Base-by-base conservation (phyloP, 2,888 invertebrate genomes). In the Malthinus seriepunctatus region DNA sequence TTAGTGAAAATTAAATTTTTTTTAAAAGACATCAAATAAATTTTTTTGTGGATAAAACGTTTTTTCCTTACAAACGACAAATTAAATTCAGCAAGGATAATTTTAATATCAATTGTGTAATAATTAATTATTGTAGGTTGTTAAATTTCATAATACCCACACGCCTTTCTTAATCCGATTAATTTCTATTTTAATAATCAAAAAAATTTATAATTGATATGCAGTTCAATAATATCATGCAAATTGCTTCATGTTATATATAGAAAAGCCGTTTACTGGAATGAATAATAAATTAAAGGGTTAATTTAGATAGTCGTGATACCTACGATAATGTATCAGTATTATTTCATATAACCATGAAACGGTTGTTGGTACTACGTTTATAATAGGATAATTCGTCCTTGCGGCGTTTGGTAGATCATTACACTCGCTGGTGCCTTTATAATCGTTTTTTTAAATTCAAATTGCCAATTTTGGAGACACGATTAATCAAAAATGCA, bases 261-360 rank as follows among this genome's bases (percentile, higher is more conserved):
- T 58, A 51, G 63, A 46, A 67, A 69, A 69, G 65, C 69, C 67
- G 67, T 67, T 69, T 67, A 67, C 65, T 56, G 50, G 61, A 67
- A 64, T 65, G 67, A 67, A 68, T 68, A 68, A 69, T 69, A 69
- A 69, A 69, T 69, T 69, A 69, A 67, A 65, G 68, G 65, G 68
- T 66, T 69, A 69, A 69, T 69, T 68, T 67, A 67, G 67, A 66
- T 64, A 50, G 63, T 51, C 58, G 39, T 58, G 60, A 49, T 52
- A 46, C 48, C 60, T 23, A 54, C 58, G 62, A 58, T 62, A 62
- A 45, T 45, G 46, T 55, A 62, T 58, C 62, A 51, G 51, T 55
- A 58, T 58, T 60, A 55, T 55, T 54, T 51, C 58, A 55, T 45
- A 52, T 35, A 42, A 23, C 39, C 51, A 47, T 51, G 51, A 46